Evolutionary conservation across 2,113 vertebrate species (phyloP).

Genomic region (Pseudorhombus dupliciocellatus): DNA sequence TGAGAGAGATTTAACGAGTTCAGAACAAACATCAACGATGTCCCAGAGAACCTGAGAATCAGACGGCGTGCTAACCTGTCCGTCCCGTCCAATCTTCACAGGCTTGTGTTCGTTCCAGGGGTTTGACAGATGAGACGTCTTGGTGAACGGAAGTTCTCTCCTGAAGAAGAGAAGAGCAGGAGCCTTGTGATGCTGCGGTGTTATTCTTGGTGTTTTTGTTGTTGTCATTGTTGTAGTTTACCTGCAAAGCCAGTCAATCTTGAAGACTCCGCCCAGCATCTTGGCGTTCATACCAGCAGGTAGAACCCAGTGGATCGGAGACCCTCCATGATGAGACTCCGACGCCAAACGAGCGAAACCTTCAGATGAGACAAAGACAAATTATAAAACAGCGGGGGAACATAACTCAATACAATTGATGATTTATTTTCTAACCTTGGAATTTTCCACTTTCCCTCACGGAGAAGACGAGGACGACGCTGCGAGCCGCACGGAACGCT

Average conservation of each 20-base stretch:
- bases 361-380: conserved; percentile 45
- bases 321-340: conserved; percentile 96
- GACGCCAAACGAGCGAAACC: conserved; percentile 95
- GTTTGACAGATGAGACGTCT: conserved; percentile 95
- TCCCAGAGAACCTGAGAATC: neutral
- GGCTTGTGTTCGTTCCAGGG: conserved; percentile 99
- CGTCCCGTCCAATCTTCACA: conserved; percentile 97
- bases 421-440: conserved; percentile 84
- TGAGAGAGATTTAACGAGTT: conserved; percentile 57
- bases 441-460: conserved; percentile 99
- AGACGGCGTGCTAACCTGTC: conserved; percentile 83
- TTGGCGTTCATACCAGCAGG: conserved; percentile 99
- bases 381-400: no score
- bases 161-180: conserved; percentile 67
- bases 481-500: conserved; percentile 91
- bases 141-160: conserved; percentile 95
- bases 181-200: neutral
- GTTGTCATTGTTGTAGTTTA: conserved; percentile 15
- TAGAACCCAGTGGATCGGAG: conserved; percentile 98
- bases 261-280: conserved; percentile 98
- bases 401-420: neutral
- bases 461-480: conserved; percentile 95
- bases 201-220: neutral
- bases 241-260: conserved; percentile 99
- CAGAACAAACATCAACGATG: neutral